These are phyloP conservation scores for Scaptomyza graminum DNA, from an alignment of 1,140 invertebrate species.

Conservation along the genomic window DNA sequence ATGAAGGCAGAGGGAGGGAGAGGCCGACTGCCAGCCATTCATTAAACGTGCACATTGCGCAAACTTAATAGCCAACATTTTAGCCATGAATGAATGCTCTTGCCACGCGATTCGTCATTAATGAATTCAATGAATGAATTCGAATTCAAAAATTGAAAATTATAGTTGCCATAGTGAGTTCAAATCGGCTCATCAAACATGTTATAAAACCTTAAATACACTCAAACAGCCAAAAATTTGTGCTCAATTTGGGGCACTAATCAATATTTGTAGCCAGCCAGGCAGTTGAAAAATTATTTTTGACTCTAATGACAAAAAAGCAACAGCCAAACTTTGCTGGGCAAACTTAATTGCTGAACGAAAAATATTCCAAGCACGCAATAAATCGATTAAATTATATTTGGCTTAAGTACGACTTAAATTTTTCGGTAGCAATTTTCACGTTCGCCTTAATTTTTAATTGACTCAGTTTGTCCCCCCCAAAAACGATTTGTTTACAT, in stretches of 20 bases:
- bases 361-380: slow-evolving; percentile 70
- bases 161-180: slow-evolving; percentile 18
- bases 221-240: slow-evolving; percentile 22
- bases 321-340: slow-evolving; percentile 4
- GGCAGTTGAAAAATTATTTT: slow-evolving; percentile 71
- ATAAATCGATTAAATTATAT: slow-evolving; percentile 78
- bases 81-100: slow-evolving; percentile 25
- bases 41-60: slow-evolving; percentile 50
- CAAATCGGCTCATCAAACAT: slow-evolving; percentile 32
- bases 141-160: slow-evolving; percentile 30
- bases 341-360: slow-evolving; percentile 48
- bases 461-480: slow-evolving; percentile 13
- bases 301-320: slow-evolving; percentile 59
- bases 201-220: slow-evolving; percentile 26
- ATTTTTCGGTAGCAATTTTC: slow-evolving; percentile 11
- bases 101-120: not conserved
- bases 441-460: slow-evolving; percentile 36
- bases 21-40: slow-evolving; percentile 48
- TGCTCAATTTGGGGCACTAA: no score
- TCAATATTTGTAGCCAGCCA: slow-evolving; percentile 55
- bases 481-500: slow-evolving; percentile 10
- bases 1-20: not conserved
- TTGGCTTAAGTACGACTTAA: slow-evolving; percentile 38
- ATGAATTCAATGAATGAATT: slow-evolving; percentile 57
- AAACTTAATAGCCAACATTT: slow-evolving; percentile 58